Evolutionary conservation across 2,113 vertebrate species (phyloP).

Genomic region (Aramus guarauna): DNA sequence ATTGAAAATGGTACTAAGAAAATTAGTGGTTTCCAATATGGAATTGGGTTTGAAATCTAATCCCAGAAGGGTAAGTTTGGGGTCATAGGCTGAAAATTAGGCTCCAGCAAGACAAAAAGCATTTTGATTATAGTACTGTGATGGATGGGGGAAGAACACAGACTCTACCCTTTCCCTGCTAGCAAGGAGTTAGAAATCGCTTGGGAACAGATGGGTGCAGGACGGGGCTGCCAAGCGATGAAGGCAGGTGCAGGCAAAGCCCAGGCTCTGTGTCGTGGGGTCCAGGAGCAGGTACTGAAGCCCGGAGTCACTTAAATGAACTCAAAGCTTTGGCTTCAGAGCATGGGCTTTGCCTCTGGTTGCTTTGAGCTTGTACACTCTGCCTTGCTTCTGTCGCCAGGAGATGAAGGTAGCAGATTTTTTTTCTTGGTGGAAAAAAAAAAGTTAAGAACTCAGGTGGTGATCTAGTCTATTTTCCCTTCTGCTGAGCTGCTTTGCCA

Average conservation of each 20-base stretch:
- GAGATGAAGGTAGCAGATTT: not conserved
- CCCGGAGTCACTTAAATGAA: not conserved
- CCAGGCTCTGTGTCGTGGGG: not conserved
- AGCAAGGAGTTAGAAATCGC: not conserved
- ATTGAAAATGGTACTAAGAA: not conserved
- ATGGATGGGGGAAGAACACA: not conserved
- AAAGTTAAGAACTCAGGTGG: not conserved
- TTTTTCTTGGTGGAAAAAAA: not conserved
- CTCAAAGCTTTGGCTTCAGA: not conserved
- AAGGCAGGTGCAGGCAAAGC: not conserved
- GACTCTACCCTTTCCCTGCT: not conserved
- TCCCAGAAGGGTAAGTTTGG: slow-evolving; percentile 3
- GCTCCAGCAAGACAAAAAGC: not conserved
- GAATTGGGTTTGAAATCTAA: not conserved
- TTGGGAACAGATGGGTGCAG: not conserved
- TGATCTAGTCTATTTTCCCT: not conserved
- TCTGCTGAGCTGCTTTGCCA: not conserved
- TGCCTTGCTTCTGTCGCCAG: not conserved
- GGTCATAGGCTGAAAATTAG: not conserved
- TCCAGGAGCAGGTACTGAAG: not conserved
- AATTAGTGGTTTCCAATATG: slow-evolving; percentile 29
- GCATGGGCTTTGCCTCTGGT: not conserved
- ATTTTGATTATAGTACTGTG: not conserved
- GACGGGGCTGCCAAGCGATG: not conserved
- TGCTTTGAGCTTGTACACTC: not conserved